phyloP scores from a whole-genome alignment of 2,797 vertebrate genomes.

The Macropus fuliginosus region DNA sequence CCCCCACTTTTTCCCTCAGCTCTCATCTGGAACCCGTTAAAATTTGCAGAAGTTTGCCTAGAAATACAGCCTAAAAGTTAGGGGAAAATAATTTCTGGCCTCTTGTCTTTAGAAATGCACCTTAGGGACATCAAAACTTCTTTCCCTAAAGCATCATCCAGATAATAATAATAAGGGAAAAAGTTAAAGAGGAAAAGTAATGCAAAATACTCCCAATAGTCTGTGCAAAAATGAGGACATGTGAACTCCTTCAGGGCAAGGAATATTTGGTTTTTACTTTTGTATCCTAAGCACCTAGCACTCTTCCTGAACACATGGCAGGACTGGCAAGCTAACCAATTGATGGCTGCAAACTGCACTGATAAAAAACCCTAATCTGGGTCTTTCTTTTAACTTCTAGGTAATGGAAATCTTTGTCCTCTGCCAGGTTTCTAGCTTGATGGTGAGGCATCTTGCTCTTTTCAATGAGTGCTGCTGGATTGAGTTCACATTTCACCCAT shows the following conservation, averaged over 20 bases:
- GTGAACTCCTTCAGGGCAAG: background rate
- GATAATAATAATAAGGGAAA: background rate
- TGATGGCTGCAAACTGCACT: background rate
- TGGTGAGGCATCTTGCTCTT: background rate
- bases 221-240: background rate
- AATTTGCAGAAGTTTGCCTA: conserved; percentile 62
- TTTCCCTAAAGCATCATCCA: background rate
- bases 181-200: conserved; percentile 8
- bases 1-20: conserved; percentile 29
- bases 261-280: background rate
- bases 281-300: background rate
- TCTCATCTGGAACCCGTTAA: conserved; percentile 78
- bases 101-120: background rate
- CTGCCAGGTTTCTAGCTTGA: background rate
- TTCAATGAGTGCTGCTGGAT: background rate
- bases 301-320: background rate
- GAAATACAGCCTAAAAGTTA: conserved; percentile 58
- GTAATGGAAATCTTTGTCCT: background rate
- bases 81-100: conserved; percentile 52
- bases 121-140: background rate
- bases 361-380: background rate
- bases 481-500: background rate
- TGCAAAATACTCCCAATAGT: background rate
- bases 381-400: background rate
- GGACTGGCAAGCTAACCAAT: background rate